Conservation (phyloP, 2,113 vertebrate genomes). For the Pseudorhombus dupliciocellatus region DNA sequence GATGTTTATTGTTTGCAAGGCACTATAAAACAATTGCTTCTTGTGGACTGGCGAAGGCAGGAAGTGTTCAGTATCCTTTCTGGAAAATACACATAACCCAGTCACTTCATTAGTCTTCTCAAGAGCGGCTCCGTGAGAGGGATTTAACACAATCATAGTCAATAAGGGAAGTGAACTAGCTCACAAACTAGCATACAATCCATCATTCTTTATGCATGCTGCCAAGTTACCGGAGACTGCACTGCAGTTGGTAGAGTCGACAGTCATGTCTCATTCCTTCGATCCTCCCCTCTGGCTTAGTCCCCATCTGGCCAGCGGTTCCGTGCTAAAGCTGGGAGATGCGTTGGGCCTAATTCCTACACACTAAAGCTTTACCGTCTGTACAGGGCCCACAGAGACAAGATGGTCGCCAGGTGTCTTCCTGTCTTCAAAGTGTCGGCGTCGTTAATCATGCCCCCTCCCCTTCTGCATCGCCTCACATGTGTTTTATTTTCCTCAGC, state of each 20-base stretch:
- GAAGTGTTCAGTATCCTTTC: conserved; percentile 67
- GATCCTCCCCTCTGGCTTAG: conserved; percentile 48
- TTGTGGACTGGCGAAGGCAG: conserved; percentile 57
- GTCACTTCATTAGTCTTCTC: conserved; percentile 60
- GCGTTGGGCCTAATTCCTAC: conserved; percentile 66
- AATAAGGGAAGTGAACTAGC: conserved; percentile 68
- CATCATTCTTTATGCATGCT: conserved; percentile 45
- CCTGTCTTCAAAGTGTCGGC: conserved; percentile 78
- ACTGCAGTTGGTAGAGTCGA: conserved; percentile 16
- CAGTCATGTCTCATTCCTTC: conserved; percentile 44
- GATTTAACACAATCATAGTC: conserved; percentile 65
- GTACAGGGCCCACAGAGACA: conserved; percentile 71
- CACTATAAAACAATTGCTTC: conserved; percentile 68
- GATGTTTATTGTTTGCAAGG: conserved; percentile 60
- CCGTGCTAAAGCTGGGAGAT: conserved; percentile 65
- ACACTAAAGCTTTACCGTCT: conserved; percentile 72
- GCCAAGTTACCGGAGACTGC: conserved; percentile 32
- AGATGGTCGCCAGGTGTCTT: conserved; percentile 83
- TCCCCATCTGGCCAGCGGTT: conserved; percentile 67
- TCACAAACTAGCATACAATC: conserved; percentile 41
- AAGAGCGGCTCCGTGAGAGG: conserved; percentile 22
- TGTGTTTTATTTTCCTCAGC: conserved; percentile 71
- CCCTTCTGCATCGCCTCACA: conserved; percentile 61
- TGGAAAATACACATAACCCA: conserved; percentile 63
- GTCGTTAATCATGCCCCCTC: conserved; percentile 74